Conservation (phyloP, 2,797 vertebrate species). For the Argyrosomus regius region DNA sequence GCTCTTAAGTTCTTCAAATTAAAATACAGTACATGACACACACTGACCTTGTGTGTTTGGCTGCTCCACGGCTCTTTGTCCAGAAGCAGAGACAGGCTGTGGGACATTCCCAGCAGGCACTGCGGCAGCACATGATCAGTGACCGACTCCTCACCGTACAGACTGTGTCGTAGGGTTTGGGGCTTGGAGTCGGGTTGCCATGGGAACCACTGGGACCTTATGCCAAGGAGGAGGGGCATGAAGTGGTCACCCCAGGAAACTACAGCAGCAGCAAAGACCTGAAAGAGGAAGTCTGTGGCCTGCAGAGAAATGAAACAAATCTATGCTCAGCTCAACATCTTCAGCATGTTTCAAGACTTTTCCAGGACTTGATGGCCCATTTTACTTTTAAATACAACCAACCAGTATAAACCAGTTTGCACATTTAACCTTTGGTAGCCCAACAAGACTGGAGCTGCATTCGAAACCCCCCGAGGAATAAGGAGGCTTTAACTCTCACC, state of each 20-base stretch:
- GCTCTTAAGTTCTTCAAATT: background rate
- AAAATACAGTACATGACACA: background rate
- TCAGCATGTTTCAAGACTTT: background rate
- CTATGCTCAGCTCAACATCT: background rate
- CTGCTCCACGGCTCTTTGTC: slow-evolving; percentile 94
- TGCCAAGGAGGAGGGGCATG: slow-evolving; percentile 90
- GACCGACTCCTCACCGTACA: slow-evolving; percentile 79
- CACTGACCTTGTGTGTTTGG: slow-evolving; percentile 90
- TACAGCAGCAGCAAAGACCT: slow-evolving; percentile 89
- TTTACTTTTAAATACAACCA: too few relatives aligned
- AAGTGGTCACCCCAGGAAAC: slow-evolving; percentile 92
- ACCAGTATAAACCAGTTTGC: too few relatives aligned
- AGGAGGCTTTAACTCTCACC: background rate
- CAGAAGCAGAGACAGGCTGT: slow-evolving; percentile 88
- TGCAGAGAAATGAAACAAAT: slow-evolving; percentile 54
- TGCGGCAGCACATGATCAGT: slow-evolving; percentile 80
- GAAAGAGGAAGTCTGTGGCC: slow-evolving; percentile 91
- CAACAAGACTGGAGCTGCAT: background rate
- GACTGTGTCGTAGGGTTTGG: slow-evolving; percentile 54
- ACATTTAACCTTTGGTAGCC: too few relatives aligned
- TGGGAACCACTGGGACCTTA: slow-evolving; percentile 88
- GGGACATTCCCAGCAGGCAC: slow-evolving; percentile 86
- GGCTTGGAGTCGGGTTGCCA: slow-evolving; percentile 76
- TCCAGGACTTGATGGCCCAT: background rate
- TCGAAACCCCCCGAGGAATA: background rate